Evolutionary conservation across 2,797 vertebrate genomes (phyloP), one percentile per base, ranked within the genome.

Genomic region (Acropternis orthonyx): DNA sequence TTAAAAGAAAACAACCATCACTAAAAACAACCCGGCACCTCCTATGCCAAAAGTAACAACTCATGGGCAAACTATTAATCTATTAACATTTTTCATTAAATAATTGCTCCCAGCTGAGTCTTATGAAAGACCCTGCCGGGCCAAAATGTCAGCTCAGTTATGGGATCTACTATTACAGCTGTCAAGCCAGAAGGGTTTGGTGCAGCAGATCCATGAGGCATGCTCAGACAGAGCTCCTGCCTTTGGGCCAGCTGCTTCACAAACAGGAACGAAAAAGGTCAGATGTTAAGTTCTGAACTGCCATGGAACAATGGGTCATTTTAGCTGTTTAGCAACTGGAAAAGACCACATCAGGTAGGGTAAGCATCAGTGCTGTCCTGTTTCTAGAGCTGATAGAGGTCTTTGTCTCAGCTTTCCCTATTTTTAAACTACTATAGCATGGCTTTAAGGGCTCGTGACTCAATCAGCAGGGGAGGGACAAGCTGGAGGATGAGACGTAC

Each of bases 61-160:
- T 95, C 86, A 88, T 5, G 17, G 58, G n/a, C 51, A 89, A 96
- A 87, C 85, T 65, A 88, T 69, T 65, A 54, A 72, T 91, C 72
- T 85, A 81, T 95, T 94, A 93, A 74, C 68, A 56, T 85, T 96
- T 88, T 79, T 96, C 91, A 89, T 94, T 78, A 93, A 94, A 95
- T 49, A 54, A 89, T 80, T 48, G 43, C 62, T 94, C 80, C 84
- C 79, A 82, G 69, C 49, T 82, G 69, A 96, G 83, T 59, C 66
- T 87, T 83, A 58, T 4, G 13, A 96, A 89, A 69, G 92, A 78
- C 81, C 49, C 43, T 63, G 61, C 84, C 79, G 93, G 87, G 69
- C 37, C 86, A 87, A 85, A 89, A 65, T 77, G 61, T 78, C 91
- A 88, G 68, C 80, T 89, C 30, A 44, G 37, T 36, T 52, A 65